phyloP scores from a whole-genome alignment of 2,888 invertebrate species.

The Meghimatium bilineatum region DNA sequence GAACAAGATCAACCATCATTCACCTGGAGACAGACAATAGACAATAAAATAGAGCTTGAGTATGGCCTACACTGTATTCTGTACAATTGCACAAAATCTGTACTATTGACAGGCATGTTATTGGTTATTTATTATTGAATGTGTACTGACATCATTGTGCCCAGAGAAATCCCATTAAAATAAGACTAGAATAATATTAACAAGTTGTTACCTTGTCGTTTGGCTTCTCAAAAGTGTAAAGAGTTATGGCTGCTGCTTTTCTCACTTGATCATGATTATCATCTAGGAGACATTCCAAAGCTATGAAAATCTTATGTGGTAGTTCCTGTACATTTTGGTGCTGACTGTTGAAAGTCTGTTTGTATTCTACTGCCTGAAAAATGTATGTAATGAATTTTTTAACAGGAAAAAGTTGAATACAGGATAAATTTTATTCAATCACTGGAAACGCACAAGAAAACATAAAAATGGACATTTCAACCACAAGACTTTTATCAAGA shows the following conservation, averaged over 20 bases:
- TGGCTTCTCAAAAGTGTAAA: conserved; percentile 73
- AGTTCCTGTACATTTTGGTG: conserved; percentile 51
- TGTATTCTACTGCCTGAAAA: conserved; percentile 69
- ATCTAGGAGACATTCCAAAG: conserved; percentile 73
- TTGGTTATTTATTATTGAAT: too few species aligned
- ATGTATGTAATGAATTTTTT: not conserved
- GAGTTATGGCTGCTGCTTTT: conserved; percentile 72
- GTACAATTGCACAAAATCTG: too few species aligned
- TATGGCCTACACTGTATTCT: too few species aligned
- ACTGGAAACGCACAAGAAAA: too few species aligned
- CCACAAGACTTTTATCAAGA: too few species aligned
- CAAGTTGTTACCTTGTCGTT: conserved; percentile 61
- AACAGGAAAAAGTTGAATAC: not conserved
- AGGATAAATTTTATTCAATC: too few species aligned
- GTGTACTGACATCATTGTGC: too few species aligned
- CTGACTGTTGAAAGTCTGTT: conserved; percentile 61
- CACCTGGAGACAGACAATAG: too few species aligned
- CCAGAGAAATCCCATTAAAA: not conserved
- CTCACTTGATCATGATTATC: conserved; percentile 69
- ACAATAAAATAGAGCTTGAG: too few species aligned
- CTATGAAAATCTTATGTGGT: conserved; percentile 73
- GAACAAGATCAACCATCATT: too few species aligned
- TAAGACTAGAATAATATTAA: not conserved
- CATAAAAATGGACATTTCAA: too few species aligned
- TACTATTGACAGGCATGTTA: too few species aligned